Evolutionary conservation across 2,888 invertebrate genomes (phyloP).

Genomic region (Noctua fimbriata): DNA sequence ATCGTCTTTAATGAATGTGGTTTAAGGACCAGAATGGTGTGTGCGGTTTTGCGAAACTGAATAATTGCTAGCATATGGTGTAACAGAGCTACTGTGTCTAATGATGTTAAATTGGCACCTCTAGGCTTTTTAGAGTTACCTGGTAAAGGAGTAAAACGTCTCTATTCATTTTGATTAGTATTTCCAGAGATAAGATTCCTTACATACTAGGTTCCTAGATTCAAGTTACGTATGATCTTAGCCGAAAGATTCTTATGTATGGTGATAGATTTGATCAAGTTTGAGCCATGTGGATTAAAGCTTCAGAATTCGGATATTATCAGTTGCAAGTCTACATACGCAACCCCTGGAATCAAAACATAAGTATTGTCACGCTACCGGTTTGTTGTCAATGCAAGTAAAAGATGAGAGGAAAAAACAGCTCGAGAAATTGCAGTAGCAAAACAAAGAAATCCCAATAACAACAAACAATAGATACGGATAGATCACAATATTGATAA

Average conservation of each 20-base stretch:
- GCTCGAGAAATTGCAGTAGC: neutral
- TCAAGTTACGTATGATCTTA: neutral
- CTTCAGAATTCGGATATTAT: neutral
- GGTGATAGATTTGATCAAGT: neutral
- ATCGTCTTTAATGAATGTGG: slow-evolving; percentile 37
- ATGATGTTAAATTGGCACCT: slow-evolving; percentile 69
- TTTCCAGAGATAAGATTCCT: neutral
- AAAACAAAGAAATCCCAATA: neutral
- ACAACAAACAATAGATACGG: neutral
- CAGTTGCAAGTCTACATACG: neutral
- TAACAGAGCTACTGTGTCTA: slow-evolving; percentile 62
- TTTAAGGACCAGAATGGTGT: slow-evolving; percentile 51
- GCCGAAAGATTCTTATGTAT: no score
- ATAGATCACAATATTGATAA: neutral
- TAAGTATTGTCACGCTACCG: neutral
- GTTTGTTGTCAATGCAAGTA: neutral
- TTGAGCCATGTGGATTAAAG: neutral
- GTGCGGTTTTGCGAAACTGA: slow-evolving; percentile 59
- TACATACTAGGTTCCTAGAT: neutral
- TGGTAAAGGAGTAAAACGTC: slow-evolving; percentile 2
- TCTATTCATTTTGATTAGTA: neutral
- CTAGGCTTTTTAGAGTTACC: slow-evolving; percentile 49
- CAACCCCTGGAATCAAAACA: neutral
- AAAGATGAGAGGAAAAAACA: slow-evolving; percentile 6
- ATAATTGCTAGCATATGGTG: slow-evolving; percentile 61